phyloP scores from a whole-genome alignment of 2,113 vertebrate genomes.

The Chascanopsetta lugubris region DNA sequence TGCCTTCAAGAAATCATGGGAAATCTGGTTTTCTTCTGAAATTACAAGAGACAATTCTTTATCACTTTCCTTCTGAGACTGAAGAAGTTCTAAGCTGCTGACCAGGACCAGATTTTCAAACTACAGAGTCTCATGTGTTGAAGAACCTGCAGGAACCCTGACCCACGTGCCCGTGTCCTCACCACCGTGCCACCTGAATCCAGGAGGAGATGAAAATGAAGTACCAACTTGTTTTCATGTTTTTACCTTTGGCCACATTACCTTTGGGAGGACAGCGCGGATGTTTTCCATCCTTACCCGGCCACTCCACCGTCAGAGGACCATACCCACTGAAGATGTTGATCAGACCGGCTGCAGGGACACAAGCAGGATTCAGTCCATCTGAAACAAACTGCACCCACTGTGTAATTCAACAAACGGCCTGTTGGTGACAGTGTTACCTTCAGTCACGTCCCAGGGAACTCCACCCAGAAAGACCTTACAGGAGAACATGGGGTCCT shows the following conservation, averaged over 20 bases:
- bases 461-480: conserved; percentile 98
- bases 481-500: conserved; percentile 96
- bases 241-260: conserved; percentile 99
- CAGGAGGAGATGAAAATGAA: conserved; percentile 25
- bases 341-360: conserved; percentile 91
- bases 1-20: no score
- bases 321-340: conserved; percentile 97
- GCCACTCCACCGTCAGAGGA: conserved; percentile 97
- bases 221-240: conserved; percentile 90
- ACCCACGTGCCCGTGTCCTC: conserved; percentile 48
- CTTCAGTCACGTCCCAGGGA: conserved; percentile 99
- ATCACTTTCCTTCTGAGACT: no score
- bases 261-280: conserved; percentile 99
- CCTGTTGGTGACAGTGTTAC: conserved; percentile 62
- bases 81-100: no score
- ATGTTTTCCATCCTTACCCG: conserved; percentile 99
- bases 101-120: no score
- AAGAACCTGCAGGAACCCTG: conserved; percentile 1
- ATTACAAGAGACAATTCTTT: no score
- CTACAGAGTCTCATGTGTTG: no score
- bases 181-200: conserved; percentile 71
- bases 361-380: background rate
- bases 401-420: background rate
- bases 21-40: no score
- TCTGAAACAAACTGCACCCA: background rate